Base-by-base conservation (phyloP, 92 coral and sea anemone genomes). In the Zoanthus sociatus region DNA sequence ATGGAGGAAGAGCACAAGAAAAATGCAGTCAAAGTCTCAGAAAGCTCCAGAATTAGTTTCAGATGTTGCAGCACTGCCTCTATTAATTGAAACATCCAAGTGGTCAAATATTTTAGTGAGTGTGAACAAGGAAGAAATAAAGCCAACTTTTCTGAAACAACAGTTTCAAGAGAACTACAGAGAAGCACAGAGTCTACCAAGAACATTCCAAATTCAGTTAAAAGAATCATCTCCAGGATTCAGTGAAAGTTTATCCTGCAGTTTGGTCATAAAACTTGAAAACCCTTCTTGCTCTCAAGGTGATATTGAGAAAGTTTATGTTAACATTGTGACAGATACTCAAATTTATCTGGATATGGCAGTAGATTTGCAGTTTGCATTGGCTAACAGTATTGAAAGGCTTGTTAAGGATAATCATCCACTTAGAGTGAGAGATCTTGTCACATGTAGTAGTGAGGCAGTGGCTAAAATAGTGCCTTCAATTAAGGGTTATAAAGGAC, bases 121-220 rank as follows among this genome's bases (percentile, higher is more conserved):
- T 63, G 18, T 79, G 5, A 5, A 42, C 73, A 61, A 79, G 84
- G 64, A 30, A 58, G 88, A 83, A 47, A 47, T 89, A 37, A 71
- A 84, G 3, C 88, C 88, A 6, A 48, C 58, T 5, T 63, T 33
- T 53, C 75, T 89, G 31, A 53, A 37, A 21, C 53, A 83, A 26
- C 56, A 89, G 31, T 89, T 89, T 51, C 78, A 66, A 13, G 76
- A 70, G 14, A 77, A 12, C 72, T 92, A 92, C 91, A 73, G 60
- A 12, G 91, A 87, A 61, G 92, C 63, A 31, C 37, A 13, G 14
- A 73, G 92, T 45, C 33, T n/a, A 20, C 95, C 92, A 53, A 90
- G 93, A 50, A 61, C 37, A 79, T 90, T 90, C 78, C 64, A 72
- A 26, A 73, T 87, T 79, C 70, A 55, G 66, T 12, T 89, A 37